Percentiles rank a stretch among this genome's conserved stretches.
These are phyloP conservation scores for Mirza zaza DNA, from an alignment of 2,113 vertebrate genomes.

Conservation along the genomic window DNA sequence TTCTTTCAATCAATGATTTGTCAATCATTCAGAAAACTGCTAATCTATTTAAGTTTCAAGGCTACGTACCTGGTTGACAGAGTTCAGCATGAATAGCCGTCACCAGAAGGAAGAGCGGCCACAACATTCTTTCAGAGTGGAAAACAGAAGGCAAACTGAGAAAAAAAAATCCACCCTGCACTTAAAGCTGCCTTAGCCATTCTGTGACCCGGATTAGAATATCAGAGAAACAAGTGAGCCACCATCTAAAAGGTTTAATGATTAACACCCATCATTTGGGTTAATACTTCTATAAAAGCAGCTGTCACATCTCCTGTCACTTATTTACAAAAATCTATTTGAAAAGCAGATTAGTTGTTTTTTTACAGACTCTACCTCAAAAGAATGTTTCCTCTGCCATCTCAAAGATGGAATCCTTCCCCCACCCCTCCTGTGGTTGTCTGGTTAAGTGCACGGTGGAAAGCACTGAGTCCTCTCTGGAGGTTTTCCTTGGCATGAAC, in stretches of 20 bases:
- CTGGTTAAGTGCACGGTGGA: neutral
- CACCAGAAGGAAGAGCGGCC: constrained; percentile 79
- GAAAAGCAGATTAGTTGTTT: neutral
- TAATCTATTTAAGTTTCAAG: constrained; percentile 24
- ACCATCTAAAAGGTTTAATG: constrained; percentile 83
- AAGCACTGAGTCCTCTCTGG: neutral
- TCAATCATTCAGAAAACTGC: constrained; percentile 22
- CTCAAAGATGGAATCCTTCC: neutral
- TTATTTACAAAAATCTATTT: constrained; percentile 69
- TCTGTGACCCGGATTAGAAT: constrained; percentile 81
- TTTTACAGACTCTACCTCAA: constrained; percentile 34
- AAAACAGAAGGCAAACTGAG: constrained; percentile 73
- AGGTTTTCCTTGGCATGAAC: neutral
- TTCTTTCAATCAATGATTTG: neutral
- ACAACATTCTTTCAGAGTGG: constrained; percentile 83
- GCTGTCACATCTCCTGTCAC: constrained; percentile 67
- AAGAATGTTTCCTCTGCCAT: constrained; percentile 46
- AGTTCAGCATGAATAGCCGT: constrained; percentile 74
- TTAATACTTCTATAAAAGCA: constrained; percentile 72
- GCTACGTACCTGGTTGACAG: constrained; percentile 85
- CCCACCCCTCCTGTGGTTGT: accelerated
- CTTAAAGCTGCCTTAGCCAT: constrained; percentile 82
- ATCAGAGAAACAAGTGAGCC: constrained; percentile 74
- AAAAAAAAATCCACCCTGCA: constrained; percentile 47
- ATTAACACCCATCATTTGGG: constrained; percentile 83